Evolutionary conservation across 2,113 vertebrate genomes (phyloP), one percentile per base, ranked within the genome.

Genomic region (Limnothrissa miodon): DNA sequence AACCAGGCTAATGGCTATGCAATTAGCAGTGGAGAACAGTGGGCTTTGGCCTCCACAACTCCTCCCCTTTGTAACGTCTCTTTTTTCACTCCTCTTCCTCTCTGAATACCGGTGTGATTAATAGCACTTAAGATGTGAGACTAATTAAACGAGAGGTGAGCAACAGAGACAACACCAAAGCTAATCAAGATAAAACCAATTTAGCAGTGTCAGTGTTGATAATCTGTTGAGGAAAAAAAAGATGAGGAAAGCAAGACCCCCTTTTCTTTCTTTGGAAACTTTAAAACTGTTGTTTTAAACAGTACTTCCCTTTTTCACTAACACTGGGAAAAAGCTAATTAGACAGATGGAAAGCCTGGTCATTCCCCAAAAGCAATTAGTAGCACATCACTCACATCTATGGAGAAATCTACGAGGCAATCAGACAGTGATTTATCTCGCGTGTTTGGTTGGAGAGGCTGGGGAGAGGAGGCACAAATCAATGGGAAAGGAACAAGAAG

Each of bases 121-220:
- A 83, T 78, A 59, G 53, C 70, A 78, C 7, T 80, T 82, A 81
- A 86, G 19, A 80, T 81, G 88, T 86, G 74, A 85, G 80, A 80
- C 86, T 86, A 82, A 89, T 90, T 93, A 91, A 92, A 93, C 86
- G 83, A 85, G 82, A 80, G 86, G 85, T 51, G 74, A 80, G 82
- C 53, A 90, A 90, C 85, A 85, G 45, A 62, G 80, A 81, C 51
- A 90, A 90, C 85, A 85, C 79, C 82, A 88, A 87, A 90, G 88
- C 91, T 89, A 91, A 91, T 92, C 79, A 87, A 90, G 89, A 91
- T 89, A 88, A 88, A 91, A 88, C 81, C 89, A 89, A 94, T 92
- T 91, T 90, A 87, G 85, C 80, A 21, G 51, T 84, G 46, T 90
- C 88, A 89, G 56, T 85, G 70, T 80, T 39, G 25, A 85, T 51